Evolutionary conservation across 1,140 invertebrate genomes (phyloP), one percentile per base, ranked within the genome.

Genomic region (Phymastichus coffea): DNA sequence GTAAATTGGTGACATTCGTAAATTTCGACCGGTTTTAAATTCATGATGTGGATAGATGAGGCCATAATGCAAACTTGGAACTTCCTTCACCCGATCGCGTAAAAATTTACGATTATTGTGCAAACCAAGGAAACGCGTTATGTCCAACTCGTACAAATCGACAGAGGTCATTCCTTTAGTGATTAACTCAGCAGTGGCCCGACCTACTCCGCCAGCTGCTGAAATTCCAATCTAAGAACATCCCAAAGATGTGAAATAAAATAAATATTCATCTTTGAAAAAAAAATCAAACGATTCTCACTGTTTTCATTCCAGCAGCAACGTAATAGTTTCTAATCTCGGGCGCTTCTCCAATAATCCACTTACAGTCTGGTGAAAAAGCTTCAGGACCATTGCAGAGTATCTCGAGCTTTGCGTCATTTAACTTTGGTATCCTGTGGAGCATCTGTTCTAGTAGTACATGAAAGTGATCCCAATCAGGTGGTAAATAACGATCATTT

Each of bases 21-120:
- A 79, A 79, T 97, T 96, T 49, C 96, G 81, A 0, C 94, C 94
- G 8, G 89, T 94, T 75, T 89, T 84, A 67, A 92, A 96, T 78
- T 94, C 92, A 57, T 86, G 83, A 70, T 92, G 88, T 0, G 93
- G 93, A 82, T 95, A 95, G 15, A 86, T 85, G 37, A 95, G 78
- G 28, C 85, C 85, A 68, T 94, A 95, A 78, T 94, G 92, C 63
- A 91, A 82, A 23, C 95, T 91, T 44, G 95, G 93, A 4, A 96
- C 92, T 83, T 99, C 97, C 73, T 86, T 91, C 19, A 96, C 92
- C 63, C 97, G 84, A 73, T 98, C 95, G 26, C 90, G 84, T 17
- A 99, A 80, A 77, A 98, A 99, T 74, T 93, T 91, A 49, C 90
- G 86, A 79, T 99, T 99, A 72, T 98, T 98, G 73, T 99, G 97